Conservation (phyloP, 1,140 invertebrate species). For the Aleiodes sp. region DNA sequence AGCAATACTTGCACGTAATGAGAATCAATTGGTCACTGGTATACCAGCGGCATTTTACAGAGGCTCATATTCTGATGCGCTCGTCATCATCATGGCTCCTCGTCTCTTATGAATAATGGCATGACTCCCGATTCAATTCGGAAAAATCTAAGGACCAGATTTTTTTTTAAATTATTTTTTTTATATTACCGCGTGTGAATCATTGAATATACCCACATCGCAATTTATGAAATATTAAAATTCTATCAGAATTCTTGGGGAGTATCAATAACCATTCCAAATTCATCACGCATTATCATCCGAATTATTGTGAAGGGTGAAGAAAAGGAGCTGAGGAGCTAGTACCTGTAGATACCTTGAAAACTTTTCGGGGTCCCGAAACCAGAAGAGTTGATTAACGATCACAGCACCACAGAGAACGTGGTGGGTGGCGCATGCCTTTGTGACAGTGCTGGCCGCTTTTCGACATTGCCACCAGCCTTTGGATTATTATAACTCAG, state of each 20-base stretch:
- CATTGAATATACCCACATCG: background rate
- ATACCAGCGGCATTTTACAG: constrained; percentile 1
- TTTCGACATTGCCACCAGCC: constrained; percentile 50
- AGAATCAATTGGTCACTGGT: constrained; percentile 35
- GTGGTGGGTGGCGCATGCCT: constrained; percentile 68
- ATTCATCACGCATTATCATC: background rate
- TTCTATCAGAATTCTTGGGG: background rate
- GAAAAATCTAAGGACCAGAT: too few species aligned
- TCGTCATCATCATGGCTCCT: constrained; percentile 23
- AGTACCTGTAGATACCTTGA: constrained; percentile 56
- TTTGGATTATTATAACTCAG: constrained; percentile 27
- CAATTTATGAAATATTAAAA: background rate
- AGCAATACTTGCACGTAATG: constrained; percentile 28
- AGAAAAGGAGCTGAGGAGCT: constrained; percentile 36
- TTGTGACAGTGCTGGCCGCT: constrained; percentile 64
- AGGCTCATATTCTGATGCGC: background rate
- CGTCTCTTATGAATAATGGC: constrained; percentile 35
- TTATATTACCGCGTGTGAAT: too few species aligned
- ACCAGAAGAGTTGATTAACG: constrained; percentile 64
- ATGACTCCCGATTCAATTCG: background rate
- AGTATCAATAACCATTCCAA: constrained; percentile 16
- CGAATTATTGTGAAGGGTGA: constrained; percentile 13
- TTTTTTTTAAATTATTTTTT: too few species aligned
- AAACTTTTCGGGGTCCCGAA: constrained; percentile 57
- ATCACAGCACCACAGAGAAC: constrained; percentile 58